Percentiles rank a stretch among this genome's conserved stretches.
Evolutionary conservation across 2,797 vertebrate genomes (phyloP).

Genomic region (Clarias pachynema): DNA sequence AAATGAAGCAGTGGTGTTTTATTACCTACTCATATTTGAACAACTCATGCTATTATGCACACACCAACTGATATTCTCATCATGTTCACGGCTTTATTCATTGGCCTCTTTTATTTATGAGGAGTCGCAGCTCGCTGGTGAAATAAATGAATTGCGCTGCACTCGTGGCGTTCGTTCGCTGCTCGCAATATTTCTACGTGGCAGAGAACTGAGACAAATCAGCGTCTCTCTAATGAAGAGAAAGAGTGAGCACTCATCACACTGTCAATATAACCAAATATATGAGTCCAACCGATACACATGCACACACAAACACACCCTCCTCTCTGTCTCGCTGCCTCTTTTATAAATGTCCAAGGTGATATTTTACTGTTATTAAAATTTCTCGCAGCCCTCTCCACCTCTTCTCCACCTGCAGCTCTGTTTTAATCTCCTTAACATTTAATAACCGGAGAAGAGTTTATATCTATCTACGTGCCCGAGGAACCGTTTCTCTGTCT

Average conservation of each 20-base stretch:
- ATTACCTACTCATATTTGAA: not conserved
- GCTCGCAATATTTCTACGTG: slow-evolving; percentile 10
- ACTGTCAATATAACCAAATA: not conserved
- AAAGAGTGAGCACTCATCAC: slow-evolving; percentile 19
- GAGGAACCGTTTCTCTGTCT: not conserved
- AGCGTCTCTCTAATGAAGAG: slow-evolving; percentile 18
- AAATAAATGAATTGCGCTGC: slow-evolving; percentile 11
- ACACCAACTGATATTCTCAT: slow-evolving; percentile 8
- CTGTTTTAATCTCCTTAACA: slow-evolving; percentile 15
- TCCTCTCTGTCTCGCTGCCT: not conserved
- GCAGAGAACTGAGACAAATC: slow-evolving; percentile 11
- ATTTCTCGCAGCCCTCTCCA: not conserved
- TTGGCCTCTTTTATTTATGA: slow-evolving; percentile 20
- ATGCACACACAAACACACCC: not conserved
- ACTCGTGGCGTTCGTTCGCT: not conserved
- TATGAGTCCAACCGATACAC: not conserved
- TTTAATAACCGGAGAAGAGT: slow-evolving; percentile 7
- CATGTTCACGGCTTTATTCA: slow-evolving; percentile 6
- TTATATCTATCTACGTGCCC: not conserved
- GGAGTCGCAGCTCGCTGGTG: not conserved
- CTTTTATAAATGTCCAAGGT: slow-evolving; percentile 19
- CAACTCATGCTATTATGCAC: not conserved
- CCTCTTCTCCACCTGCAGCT: not conserved
- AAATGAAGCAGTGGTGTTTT: slow-evolving; percentile 1
- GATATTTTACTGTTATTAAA: slow-evolving; percentile 25